Evolutionary conservation across 2,797 vertebrate genomes (phyloP).

Genomic region (Danio albolineatus): DNA sequence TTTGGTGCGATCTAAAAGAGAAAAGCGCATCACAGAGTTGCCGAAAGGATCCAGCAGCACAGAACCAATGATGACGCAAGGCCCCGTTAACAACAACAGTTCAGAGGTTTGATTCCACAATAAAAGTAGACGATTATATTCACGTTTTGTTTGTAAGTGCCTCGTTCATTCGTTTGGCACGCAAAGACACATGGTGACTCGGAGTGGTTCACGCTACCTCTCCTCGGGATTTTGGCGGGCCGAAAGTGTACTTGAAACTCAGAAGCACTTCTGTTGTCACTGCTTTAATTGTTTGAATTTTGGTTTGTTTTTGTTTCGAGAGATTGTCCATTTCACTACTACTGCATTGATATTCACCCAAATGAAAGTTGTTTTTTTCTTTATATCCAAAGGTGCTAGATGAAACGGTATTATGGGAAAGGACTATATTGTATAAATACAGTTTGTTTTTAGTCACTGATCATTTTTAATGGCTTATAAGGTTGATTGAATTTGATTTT

Average conservation of each 20-base stretch:
- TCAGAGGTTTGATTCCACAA: conserved; percentile 87
- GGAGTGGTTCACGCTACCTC: conserved; percentile 30
- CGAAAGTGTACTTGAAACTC: conserved; percentile 75
- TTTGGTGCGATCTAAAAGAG: conserved; percentile 74
- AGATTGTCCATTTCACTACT: conserved; percentile 59
- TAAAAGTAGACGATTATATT: background rate
- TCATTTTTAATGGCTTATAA: conserved; percentile 7
- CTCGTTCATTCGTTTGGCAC: conserved; percentile 71
- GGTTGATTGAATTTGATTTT: background rate
- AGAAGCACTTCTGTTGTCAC: conserved; percentile 60
- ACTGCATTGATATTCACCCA: conserved; percentile 63
- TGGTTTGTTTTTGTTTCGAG: conserved; percentile 41
- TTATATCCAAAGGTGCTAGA: conserved; percentile 85
- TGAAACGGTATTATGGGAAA: conserved; percentile 65
- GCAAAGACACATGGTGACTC: conserved; percentile 10
- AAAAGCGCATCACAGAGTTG: conserved; percentile 68
- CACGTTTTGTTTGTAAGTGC: conserved; percentile 75
- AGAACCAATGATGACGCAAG: conserved; percentile 82
- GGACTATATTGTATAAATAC: conserved; percentile 47
- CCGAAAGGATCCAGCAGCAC: conserved; percentile 77
- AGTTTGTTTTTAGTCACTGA: background rate
- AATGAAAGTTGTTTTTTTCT: conserved; percentile 58
- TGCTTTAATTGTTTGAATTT: conserved; percentile 32
- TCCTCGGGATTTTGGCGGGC: conserved; percentile 61
- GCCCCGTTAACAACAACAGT: conserved; percentile 77